Base-by-base conservation (phyloP, 2,797 vertebrate species). In the Pseudomugil gertrudae region DNA sequence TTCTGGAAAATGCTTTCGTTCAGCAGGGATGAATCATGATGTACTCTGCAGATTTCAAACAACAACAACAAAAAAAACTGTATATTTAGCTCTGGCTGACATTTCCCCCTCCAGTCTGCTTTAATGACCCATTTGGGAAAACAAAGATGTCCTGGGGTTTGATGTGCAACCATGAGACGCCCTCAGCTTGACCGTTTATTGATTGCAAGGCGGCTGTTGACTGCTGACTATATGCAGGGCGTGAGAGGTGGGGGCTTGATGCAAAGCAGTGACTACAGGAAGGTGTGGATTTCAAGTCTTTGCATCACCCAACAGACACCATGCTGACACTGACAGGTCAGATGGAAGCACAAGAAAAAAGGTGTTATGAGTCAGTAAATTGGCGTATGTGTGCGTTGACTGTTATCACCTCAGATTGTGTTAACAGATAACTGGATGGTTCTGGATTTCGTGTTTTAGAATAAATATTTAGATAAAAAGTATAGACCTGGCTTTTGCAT, bases 181-280 rank as follows among this genome's bases (percentile, higher is more conserved):
- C 83, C 61, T 87, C 84, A 82, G 84, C 84, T 71, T 80, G 84
- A 84, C 84, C 66, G 24, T 71, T 54, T 76, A 89, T 85, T 84
- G 87, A 90, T 89, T 53, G 27, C 51, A 3, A 52, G 26, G 66
- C n/a, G 58, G 62, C 74, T 76, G 72, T 80, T 72, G 81, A 78
- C 76, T 80, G 81, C 81, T 89, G 84, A 81, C 81, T 86, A 75
- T 69, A 84, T 82, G 81, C 86, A 91, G 79, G 88, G 76, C 59
- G 73, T 69, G 66, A 63, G 83, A 73, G 66, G 50, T 19, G 21
- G 30, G 58, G 57, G 56, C 68, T 77, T 48, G 29, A 68, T 66
- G 78, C 68, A 21, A 78, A 74, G 68, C n/a, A 2, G 63, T n/a
- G 23, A 59, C 63, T 59, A 66, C 54, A 69, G 51, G 52, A 66